Conservation (phyloP, 2,888 invertebrate genomes). For the Oscheius onirici region DNA sequence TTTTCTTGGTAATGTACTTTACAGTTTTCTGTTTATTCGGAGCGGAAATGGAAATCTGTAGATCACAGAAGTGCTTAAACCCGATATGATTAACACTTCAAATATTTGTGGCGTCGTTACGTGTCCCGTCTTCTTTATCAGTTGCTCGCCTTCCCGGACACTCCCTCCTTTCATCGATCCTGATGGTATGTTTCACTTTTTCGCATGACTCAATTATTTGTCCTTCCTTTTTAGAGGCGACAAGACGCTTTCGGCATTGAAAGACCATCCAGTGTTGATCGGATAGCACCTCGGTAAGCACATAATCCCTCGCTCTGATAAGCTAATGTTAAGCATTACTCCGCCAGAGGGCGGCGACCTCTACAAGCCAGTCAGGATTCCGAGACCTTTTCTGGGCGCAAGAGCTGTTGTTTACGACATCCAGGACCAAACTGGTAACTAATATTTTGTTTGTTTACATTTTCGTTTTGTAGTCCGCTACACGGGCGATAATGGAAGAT, state of each 20-base stretch:
- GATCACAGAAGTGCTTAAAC: no score
- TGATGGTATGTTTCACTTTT: not conserved
- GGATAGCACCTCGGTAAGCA: conserved; percentile 15
- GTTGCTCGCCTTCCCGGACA: not conserved
- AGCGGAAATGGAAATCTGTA: no score
- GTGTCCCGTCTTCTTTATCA: conserved; percentile 21
- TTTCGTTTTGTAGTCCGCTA: not conserved
- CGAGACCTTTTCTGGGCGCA: conserved; percentile 1
- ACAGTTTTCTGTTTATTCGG: no score
- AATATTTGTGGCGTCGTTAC: conserved; percentile 26
- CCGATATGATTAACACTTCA: conserved; percentile 6
- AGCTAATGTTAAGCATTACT: conserved; percentile 11
- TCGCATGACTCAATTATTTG: not conserved
- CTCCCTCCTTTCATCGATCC: not conserved
- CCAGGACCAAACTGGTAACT: conserved; percentile 4
- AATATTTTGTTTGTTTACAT: not conserved
- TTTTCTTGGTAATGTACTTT: no score
- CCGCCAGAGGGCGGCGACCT: conserved; percentile 21
- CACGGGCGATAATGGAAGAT: not conserved
- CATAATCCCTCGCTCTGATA: conserved; percentile 6
- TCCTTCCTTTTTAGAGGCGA: not conserved
- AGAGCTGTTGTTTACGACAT: conserved; percentile 26
- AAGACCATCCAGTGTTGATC: conserved; percentile 1
- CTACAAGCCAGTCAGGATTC: conserved; percentile 17
- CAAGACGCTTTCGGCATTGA: conserved; percentile 24